These are phyloP conservation scores for Anisognathus igniventris DNA, from an alignment of 2,797 vertebrate species.

Conservation along the genomic window DNA sequence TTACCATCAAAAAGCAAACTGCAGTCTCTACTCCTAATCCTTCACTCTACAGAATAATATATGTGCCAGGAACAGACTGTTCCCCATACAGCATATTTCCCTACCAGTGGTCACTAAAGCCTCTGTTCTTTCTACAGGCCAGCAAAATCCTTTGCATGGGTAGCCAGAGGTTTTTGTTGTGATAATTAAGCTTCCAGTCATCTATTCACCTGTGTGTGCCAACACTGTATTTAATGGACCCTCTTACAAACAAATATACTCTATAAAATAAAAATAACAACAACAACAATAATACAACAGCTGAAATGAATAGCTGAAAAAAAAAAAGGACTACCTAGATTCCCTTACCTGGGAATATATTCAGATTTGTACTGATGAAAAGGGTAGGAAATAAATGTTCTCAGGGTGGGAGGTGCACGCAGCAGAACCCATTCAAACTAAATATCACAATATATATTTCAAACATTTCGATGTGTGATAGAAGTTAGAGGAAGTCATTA, in stretches of 20 bases:
- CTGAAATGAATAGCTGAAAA: not conserved
- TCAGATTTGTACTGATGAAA: not conserved
- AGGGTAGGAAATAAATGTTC: not conserved
- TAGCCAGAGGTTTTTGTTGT: not conserved
- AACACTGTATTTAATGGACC: not conserved
- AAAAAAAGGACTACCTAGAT: not conserved
- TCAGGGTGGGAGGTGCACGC: not conserved
- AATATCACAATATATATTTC: not conserved
- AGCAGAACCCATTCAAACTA: not conserved
- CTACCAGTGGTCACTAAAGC: not conserved
- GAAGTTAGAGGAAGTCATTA: not conserved
- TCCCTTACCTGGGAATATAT: not conserved
- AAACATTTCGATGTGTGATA: not conserved
- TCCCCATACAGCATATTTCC: not conserved
- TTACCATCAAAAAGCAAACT: not conserved
- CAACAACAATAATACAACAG: not conserved
- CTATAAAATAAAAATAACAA: not conserved
- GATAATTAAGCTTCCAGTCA: not conserved
- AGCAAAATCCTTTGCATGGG: not conserved
- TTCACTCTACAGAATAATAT: not conserved
- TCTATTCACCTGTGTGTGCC: not conserved
- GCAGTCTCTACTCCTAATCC: not conserved
- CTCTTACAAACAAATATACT: not conserved
- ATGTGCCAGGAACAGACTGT: not conserved
- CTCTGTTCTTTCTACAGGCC: not conserved